Conservation (phyloP, 2,888 invertebrate species). For the Chrysolina oricalcia region DNA sequence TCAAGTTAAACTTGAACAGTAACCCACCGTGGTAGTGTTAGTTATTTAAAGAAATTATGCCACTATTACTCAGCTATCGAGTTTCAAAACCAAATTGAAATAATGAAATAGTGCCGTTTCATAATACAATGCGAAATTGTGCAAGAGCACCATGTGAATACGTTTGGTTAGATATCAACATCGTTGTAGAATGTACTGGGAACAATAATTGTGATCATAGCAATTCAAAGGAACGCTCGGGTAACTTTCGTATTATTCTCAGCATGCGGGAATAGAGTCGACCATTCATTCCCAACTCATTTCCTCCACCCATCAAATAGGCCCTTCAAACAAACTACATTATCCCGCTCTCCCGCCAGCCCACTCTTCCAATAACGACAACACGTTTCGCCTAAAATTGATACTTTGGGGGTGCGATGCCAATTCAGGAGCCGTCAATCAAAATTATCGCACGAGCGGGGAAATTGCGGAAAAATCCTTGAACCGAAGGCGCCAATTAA, state of each 20-base stretch:
- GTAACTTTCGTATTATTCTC: not conserved
- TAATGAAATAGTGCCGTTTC: too few relatives aligned
- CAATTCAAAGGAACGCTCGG: not conserved
- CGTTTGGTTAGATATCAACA: too few relatives aligned
- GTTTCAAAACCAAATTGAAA: too few relatives aligned
- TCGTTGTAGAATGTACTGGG: too few relatives aligned
- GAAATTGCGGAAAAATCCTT: slow-evolving; percentile 34
- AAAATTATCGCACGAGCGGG: slow-evolving; percentile 42
- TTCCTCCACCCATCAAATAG: not conserved
- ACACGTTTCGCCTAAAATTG: slow-evolving; percentile 22
- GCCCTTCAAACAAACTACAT: slow-evolving; percentile 9
- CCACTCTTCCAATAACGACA: not conserved
- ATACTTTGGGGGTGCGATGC: slow-evolving; percentile 30
- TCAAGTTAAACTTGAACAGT: too few relatives aligned
- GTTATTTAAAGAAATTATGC: too few relatives aligned
- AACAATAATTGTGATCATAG: too few relatives aligned
- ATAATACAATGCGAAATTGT: too few relatives aligned
- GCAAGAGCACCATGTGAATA: too few relatives aligned
- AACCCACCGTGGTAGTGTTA: too few relatives aligned
- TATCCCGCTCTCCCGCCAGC: not conserved
- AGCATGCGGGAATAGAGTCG: not conserved
- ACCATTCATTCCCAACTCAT: not conserved
- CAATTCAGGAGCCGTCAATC: slow-evolving; percentile 45
- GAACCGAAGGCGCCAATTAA: slow-evolving; percentile 39
- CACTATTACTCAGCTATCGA: too few relatives aligned